Conservation (phyloP, 2,888 invertebrate species). For the Megalurothrips usitatus region DNA sequence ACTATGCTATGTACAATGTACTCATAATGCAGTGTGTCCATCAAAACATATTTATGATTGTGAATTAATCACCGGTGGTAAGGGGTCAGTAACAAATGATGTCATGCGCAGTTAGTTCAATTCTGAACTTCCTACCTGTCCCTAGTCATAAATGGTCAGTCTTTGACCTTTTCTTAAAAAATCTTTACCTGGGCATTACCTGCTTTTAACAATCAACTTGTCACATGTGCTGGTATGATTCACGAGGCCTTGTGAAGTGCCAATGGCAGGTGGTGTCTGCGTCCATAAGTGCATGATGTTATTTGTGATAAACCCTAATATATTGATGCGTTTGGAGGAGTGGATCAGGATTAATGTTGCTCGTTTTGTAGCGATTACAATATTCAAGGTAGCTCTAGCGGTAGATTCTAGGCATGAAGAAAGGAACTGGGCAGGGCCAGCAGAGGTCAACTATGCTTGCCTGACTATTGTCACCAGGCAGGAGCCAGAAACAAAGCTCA, state of each 20-base stretch:
- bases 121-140: neutral
- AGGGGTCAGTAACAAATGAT: neutral
- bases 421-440: conserved; percentile 1
- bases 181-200: neutral
- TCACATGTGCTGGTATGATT: no score
- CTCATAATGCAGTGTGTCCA: conserved; percentile 22
- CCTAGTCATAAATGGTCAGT: neutral
- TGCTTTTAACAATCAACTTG: no score
- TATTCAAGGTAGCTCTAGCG: conserved; percentile 6
- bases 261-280: neutral
- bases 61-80: neutral
- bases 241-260: no score
- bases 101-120: neutral
- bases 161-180: neutral
- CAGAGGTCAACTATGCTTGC: neutral
- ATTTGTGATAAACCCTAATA: neutral
- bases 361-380: neutral
- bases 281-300: neutral
- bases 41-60: neutral
- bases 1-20: conserved; percentile 23
- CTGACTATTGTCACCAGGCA: neutral
- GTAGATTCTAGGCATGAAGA: conserved; percentile 18
- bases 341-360: conserved; percentile 23
- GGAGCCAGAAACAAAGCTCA: neutral
- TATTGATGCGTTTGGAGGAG: conserved; percentile 21